Percentiles rank a stretch among this genome's conserved stretches.
Evolutionary conservation across 2,113 vertebrate genomes (phyloP).

Genomic region (Lamprologus speciosus): DNA sequence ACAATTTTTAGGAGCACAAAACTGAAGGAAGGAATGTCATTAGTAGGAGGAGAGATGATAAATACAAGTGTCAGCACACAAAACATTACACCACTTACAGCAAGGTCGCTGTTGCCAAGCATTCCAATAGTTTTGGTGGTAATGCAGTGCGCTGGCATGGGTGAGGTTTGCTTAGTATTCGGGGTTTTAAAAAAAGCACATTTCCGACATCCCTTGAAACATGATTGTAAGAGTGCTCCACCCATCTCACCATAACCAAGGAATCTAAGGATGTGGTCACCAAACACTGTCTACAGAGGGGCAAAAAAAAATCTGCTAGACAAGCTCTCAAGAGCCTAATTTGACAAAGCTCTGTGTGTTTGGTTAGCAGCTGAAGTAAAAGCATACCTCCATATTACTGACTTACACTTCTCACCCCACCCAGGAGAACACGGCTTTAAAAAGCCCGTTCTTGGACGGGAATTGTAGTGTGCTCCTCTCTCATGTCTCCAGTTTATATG

Average conservation of each 20-base stretch:
- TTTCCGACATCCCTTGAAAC: constrained; percentile 46
- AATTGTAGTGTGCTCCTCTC: constrained; percentile 29
- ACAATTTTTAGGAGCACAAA: not conserved
- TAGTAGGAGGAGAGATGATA: not conserved
- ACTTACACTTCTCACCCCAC: constrained; percentile 62
- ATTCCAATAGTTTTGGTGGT: not conserved
- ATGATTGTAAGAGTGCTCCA: constrained; percentile 44
- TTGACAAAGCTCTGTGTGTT: constrained; percentile 53
- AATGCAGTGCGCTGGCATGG: constrained; percentile 20
- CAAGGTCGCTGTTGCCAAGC: not conserved
- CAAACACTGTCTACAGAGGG: constrained; percentile 40
- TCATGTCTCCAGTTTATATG: constrained; percentile 59
- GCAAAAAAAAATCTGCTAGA: constrained; percentile 40
- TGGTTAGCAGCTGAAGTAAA: constrained; percentile 59
- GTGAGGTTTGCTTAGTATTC: constrained; percentile 7
- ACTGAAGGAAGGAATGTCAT: not conserved
- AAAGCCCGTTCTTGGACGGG: constrained; percentile 45
- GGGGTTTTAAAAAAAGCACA: not conserved
- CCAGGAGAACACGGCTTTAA: constrained; percentile 49
- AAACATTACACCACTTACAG: not conserved
- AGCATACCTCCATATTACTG: constrained; percentile 64
- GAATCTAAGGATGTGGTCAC: constrained; percentile 64
- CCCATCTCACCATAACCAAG: constrained; percentile 57
- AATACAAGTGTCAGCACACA: not conserved
- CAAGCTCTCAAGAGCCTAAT: constrained; percentile 57